Conservation (phyloP, 2,113 vertebrate species). For the Burhinus oedicnemus region DNA sequence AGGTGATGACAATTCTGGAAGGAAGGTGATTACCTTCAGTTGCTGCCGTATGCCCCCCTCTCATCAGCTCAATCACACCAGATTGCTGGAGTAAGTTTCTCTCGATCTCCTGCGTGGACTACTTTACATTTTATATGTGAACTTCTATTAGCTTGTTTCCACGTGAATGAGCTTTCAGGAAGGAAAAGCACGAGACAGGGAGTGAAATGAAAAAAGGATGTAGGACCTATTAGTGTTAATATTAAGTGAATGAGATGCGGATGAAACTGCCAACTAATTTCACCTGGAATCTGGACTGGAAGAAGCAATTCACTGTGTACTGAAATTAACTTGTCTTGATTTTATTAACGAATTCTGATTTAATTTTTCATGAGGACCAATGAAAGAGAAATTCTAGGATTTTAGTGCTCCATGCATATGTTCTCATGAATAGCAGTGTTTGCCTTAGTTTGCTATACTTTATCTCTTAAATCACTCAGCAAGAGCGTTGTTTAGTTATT, state of each 20-base stretch:
- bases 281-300: background rate
- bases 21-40: conserved; percentile 85
- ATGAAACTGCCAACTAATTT: background rate
- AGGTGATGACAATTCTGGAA: conserved; percentile 86
- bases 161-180: background rate
- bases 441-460: background rate
- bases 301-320: background rate
- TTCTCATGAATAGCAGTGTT: background rate
- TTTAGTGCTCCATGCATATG: background rate
- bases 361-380: background rate
- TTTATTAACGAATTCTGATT: background rate
- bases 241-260: background rate
- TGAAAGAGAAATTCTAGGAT: background rate
- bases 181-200: background rate
- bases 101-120: background rate
- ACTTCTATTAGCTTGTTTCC: background rate
- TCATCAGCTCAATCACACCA: conserved; percentile 85
- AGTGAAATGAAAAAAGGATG: background rate
- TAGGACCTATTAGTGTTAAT: background rate
- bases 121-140: background rate
- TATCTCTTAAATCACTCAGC: background rate
- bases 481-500: background rate
- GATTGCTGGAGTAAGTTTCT: conserved; percentile 83
- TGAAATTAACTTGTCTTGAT: background rate
- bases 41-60: conserved; percentile 86